Conservation (phyloP, 1,140 invertebrate species). For the Bombus superbus region DNA sequence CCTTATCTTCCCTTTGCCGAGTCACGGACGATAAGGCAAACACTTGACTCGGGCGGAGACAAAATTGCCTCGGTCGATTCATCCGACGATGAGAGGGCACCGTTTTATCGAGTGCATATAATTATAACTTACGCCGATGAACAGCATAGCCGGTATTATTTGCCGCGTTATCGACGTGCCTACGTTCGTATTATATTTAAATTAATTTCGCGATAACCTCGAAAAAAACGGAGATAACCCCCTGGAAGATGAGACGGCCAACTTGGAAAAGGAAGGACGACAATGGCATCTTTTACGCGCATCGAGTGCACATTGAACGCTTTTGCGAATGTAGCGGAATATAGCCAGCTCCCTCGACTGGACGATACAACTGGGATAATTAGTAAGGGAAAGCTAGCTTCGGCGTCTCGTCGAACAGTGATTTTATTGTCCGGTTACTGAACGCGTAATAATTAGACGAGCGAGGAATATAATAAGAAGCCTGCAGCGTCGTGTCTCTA, state of each 20-base stretch:
- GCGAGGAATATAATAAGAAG: not conserved
- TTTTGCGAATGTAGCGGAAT: not conserved
- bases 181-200: slow-evolving; percentile 69
- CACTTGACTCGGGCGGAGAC: not conserved
- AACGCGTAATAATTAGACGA: not conserved
- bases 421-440: not conserved
- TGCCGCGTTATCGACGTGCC: slow-evolving; percentile 33
- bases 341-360: not conserved
- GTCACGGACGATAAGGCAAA: too few relatives aligned
- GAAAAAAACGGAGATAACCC: slow-evolving; percentile 53
- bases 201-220: slow-evolving; percentile 72
- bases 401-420: not conserved
- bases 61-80: not conserved
- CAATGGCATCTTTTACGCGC: slow-evolving; percentile 18
- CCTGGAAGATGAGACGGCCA: slow-evolving; percentile 6
- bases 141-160: slow-evolving; percentile 9
- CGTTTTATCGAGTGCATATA: slow-evolving; percentile 50
- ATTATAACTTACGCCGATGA: slow-evolving; percentile 45
- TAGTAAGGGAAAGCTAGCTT: not conserved
- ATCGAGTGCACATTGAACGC: not conserved
- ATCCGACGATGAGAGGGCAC: not conserved
- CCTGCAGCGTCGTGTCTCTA: too few relatives aligned
- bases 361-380: not conserved
- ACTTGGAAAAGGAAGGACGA: slow-evolving; percentile 16
- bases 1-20: not conserved